Base-by-base conservation (phyloP, 2,113 vertebrate species). In the Etheostoma cragini region DNA sequence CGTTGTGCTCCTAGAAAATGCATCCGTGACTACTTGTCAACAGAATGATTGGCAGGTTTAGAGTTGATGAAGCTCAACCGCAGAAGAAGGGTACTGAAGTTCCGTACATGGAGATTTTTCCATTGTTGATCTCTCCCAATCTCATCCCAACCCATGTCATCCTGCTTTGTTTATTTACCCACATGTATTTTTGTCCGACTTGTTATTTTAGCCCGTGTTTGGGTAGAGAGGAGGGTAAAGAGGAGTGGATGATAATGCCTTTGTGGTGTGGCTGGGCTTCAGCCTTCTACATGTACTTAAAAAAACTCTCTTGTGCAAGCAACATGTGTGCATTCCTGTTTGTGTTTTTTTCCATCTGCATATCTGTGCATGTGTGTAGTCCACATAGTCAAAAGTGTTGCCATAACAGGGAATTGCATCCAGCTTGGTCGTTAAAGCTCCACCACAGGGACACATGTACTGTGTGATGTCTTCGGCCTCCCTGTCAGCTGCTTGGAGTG, bases 141-240 rank as follows among this genome's bases (percentile, higher is more conserved):
- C 76, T 81, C 63, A 75, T 75, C 69, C 42, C 17, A 12, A 24
- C 57, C 64, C 46, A 12, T 47, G 79, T 71, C 58, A 72, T 82
- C 81, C 67, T 78, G 45, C 77, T 76, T 81, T 91, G 81, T 91
- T 91, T 92, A 81, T 88, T 88, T 90, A 72, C 73, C 42, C 68
- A 2, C 13, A 35, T 72, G 84, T 94, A 91, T 91, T 94, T 90
- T 79, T 52, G 65, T 86, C 80, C 49, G 3, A 45, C 53, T 76
- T 30, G 30, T 30, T 75, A n/a, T 69, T 66, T 68, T 2, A 3
- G 63, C 4, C 21, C 13, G 50, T 76, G 82, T 85, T 87, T 80
- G 67, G 45, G 56, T 78, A 57, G 21, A 62, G 76, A 67, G 30
- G 57, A 77, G 24, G 30, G 26, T 82, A 26, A 65, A 38, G 69